Evolutionary conservation across 2,888 invertebrate genomes (phyloP).

Genomic region (Desoria tigrina): DNA sequence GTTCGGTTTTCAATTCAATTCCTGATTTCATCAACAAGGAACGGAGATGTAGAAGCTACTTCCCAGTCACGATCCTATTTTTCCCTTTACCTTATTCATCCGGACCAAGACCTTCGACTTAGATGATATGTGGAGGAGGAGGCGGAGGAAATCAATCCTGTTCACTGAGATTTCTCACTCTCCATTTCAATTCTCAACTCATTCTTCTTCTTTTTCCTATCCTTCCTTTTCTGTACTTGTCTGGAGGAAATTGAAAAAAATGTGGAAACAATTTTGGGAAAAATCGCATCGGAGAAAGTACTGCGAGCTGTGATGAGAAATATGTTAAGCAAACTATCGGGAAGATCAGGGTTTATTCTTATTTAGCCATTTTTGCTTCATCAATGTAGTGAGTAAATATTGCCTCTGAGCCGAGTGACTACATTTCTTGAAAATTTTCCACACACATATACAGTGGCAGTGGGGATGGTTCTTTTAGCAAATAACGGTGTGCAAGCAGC

Average conservation of each 20-base stretch:
- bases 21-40: conserved; percentile 25
- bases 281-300: conserved; percentile 23
- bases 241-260: conserved; percentile 14
- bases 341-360: too few species aligned
- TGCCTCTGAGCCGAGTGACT: too few species aligned
- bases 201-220: conserved; percentile 5
- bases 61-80: conserved; percentile 14
- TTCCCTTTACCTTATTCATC: not conserved
- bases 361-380: too few species aligned
- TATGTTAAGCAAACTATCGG: too few species aligned
- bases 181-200: conserved; percentile 7
- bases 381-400: too few species aligned
- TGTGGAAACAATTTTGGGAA: conserved; percentile 13
- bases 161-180: not conserved
- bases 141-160: conserved; percentile 8
- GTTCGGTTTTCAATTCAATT: conserved; percentile 19
- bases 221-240: not conserved
- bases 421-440: too few species aligned
- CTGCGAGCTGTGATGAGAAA: not conserved
- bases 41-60: not conserved
- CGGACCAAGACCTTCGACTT: too few species aligned
- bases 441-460: too few species aligned
- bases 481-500: too few species aligned
- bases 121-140: not conserved
- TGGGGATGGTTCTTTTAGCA: too few species aligned